Percentiles rank a stretch among this genome's conserved stretches.
Evolutionary conservation across 1,140 invertebrate genomes (phyloP).

Genomic region (Calephelis virginiensis): DNA sequence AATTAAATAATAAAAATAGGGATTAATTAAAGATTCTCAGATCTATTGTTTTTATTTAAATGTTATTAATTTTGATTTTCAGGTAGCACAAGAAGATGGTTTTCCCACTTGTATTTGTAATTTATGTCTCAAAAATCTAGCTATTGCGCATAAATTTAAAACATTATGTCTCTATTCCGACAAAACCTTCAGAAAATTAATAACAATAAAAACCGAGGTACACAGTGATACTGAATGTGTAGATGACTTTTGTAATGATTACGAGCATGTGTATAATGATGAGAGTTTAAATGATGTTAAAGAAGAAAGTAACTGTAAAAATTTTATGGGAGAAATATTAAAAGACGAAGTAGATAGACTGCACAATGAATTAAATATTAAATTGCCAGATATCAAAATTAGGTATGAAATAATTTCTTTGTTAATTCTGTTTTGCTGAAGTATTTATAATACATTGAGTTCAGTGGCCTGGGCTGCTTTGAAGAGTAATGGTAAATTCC

Average conservation of each 20-base stretch:
- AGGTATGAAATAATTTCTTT: neutral
- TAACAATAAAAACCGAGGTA: constrained; percentile 18
- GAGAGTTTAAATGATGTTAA: constrained; percentile 13
- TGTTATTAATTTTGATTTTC: constrained; percentile 24
- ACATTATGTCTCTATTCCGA: constrained; percentile 38
- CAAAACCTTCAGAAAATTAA: constrained; percentile 27
- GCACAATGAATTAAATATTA: neutral
- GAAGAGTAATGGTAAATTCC: too few species aligned
- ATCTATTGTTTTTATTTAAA: too few species aligned
- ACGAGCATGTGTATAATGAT: neutral
- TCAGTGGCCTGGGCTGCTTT: too few species aligned
- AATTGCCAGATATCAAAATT: neutral
- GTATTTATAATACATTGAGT: too few species aligned
- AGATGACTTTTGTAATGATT: constrained; percentile 16
- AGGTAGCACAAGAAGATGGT: constrained; percentile 37
- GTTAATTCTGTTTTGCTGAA: too few species aligned
- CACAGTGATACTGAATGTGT: constrained; percentile 4
- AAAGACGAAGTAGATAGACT: constrained; percentile 1
- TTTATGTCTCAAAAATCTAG: constrained; percentile 35
- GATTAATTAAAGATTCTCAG: too few species aligned
- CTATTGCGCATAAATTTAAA: constrained; percentile 47
- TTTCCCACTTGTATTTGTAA: constrained; percentile 42
- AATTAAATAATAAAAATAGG: too few species aligned
- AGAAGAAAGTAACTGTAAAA: neutral
- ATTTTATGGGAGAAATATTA: neutral